Conservation (phyloP, 1,140 invertebrate species). For the Colletes gigas region DNA sequence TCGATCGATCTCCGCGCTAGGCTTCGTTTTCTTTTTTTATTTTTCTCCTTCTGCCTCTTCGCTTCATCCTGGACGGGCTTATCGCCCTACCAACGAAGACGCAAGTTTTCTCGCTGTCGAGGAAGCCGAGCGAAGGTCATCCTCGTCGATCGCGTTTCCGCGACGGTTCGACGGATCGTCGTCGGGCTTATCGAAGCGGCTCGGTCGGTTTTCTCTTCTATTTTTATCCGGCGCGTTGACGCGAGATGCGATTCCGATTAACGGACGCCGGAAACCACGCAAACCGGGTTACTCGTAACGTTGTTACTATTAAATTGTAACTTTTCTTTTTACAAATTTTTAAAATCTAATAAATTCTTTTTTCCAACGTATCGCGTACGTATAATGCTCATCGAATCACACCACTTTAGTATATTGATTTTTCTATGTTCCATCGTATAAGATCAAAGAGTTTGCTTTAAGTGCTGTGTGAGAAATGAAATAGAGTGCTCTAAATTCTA, state of each 20-base stretch:
- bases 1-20: conserved; percentile 20
- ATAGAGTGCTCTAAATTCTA: too few species aligned
- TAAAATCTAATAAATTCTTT: too few species aligned
- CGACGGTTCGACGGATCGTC: neutral
- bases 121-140: conserved; percentile 18
- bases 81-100: neutral
- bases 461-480: too few species aligned
- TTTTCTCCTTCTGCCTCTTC: neutral
- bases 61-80: neutral
- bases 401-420: too few species aligned
- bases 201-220: conserved; percentile 1
- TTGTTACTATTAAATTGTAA: too few species aligned
- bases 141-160: conserved; percentile 34
- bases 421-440: too few species aligned
- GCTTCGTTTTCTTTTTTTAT: neutral
- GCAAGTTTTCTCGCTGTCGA: conserved; percentile 18
- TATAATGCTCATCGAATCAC: too few species aligned
- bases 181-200: neutral
- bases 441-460: too few species aligned
- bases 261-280: too few species aligned
- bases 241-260: conserved; percentile 9
- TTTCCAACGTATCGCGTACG: too few species aligned
- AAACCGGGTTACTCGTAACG: too few species aligned
- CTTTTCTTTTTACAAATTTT: too few species aligned
- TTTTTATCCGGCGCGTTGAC: neutral